Evolutionary conservation across 2,888 invertebrate genomes (phyloP).

Genomic region (Aporophyla lueneburgensis): DNA sequence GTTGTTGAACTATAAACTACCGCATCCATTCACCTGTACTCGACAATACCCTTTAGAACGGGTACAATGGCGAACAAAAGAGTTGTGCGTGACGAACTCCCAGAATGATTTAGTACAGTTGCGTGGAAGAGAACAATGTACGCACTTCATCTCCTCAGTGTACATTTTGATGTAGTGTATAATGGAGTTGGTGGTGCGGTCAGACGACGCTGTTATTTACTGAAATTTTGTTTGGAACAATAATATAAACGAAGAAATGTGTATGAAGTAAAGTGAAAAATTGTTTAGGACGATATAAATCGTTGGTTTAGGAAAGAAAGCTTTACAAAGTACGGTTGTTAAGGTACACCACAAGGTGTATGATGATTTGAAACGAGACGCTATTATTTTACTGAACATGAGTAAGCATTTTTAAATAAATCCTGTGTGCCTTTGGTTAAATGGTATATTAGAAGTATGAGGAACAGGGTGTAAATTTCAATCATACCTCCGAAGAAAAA

Average conservation of each 20-base stretch:
- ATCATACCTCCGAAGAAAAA: no score
- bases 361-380: background rate
- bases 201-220: constrained; percentile 33
- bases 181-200: constrained; percentile 56
- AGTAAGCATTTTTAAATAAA: no score
- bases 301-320: background rate
- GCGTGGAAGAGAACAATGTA: constrained; percentile 69
- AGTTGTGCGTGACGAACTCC: constrained; percentile 72
- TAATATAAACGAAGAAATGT: background rate
- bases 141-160: constrained; percentile 60
- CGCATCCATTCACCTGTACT: constrained; percentile 62
- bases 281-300: background rate
- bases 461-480: no score
- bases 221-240: constrained; percentile 24
- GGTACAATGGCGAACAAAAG: constrained; percentile 72
- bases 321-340: background rate
- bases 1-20: constrained; percentile 64
- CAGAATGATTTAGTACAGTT: constrained; percentile 71
- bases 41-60: constrained; percentile 62
- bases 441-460: background rate
- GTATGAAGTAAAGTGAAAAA: background rate
- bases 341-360: background rate
- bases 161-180: constrained; percentile 56
- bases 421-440: background rate
- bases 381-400: background rate